Conservation (phyloP, 2,888 invertebrate species). For the Ditula angustiorana region DNA sequence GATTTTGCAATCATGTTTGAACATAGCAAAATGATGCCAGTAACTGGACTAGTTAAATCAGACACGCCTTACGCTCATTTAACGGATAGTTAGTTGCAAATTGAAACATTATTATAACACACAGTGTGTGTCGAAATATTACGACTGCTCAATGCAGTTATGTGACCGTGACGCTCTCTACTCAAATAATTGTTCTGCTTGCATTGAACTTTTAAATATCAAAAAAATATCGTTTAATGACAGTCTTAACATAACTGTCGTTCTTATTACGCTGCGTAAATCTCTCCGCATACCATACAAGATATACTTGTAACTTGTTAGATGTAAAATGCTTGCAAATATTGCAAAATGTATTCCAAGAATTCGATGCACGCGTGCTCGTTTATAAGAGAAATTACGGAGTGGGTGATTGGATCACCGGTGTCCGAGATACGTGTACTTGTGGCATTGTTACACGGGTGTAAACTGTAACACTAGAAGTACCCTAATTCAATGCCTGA, state of each 20-base stretch:
- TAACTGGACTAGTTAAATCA: not conserved
- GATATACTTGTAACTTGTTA: constrained; percentile 5
- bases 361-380: constrained; percentile 42
- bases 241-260: not conserved
- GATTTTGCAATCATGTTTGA: too few relatives aligned
- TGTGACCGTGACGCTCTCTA: constrained; percentile 1
- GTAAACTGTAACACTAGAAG: constrained; percentile 1
- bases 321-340: constrained; percentile 26
- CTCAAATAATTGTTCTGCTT: constrained; percentile 3
- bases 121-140: not conserved
- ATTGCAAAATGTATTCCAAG: constrained; percentile 46
- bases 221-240: not conserved
- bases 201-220: not conserved
- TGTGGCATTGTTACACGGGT: constrained; percentile 15
- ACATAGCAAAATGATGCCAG: too few relatives aligned
- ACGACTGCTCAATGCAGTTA: not conserved
- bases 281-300: not conserved
- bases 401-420: constrained; percentile 44
- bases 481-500: not conserved
- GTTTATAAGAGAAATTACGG: constrained; percentile 49
- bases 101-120: not conserved
- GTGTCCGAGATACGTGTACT: constrained; percentile 38
- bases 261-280: not conserved
- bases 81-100: not conserved
- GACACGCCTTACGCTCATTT: not conserved